Evolutionary conservation across 1,140 invertebrate species (phyloP).

Genomic region (Diorhabda sublineata): DNA sequence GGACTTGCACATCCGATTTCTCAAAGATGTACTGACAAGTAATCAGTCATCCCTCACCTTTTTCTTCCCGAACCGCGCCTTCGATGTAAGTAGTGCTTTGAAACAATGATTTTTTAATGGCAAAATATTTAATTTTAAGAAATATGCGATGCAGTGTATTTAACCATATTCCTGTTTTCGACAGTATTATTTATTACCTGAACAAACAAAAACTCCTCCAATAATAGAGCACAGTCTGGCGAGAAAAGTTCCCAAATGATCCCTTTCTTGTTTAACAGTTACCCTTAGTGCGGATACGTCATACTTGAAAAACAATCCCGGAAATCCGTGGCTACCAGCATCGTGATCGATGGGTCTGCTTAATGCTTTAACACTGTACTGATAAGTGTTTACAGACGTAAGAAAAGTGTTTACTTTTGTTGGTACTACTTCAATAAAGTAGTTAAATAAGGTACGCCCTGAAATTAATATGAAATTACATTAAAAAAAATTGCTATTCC

Average conservation of each 20-base stretch:
- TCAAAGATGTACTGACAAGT: too few relatives aligned
- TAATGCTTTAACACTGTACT: constrained; percentile 90
- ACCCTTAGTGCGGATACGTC: constrained; percentile 87
- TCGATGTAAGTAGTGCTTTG: too few relatives aligned
- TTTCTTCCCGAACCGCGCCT: too few relatives aligned
- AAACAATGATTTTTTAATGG: too few relatives aligned
- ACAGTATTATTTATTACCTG: constrained; percentile 49
- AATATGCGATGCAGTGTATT: too few relatives aligned
- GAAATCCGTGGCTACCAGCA: constrained; percentile 84
- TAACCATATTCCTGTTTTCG: too few relatives aligned
- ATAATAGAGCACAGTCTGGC: constrained; percentile 84
- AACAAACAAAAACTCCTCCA: constrained; percentile 86
- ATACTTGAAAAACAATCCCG: constrained; percentile 94
- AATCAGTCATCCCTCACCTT: too few relatives aligned
- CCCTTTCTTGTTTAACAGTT: constrained; percentile 75
- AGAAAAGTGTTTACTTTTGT: constrained; percentile 80
- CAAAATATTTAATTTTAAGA: too few relatives aligned
- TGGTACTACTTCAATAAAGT: constrained; percentile 93
- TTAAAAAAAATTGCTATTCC: too few relatives aligned
- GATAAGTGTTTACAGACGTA: constrained; percentile 73
- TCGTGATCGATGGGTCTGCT: constrained; percentile 67
- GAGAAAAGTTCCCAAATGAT: constrained; percentile 74
- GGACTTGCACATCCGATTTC: too few relatives aligned
- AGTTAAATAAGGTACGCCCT: constrained; percentile 84
- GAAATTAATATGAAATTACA: constrained; percentile 37